Evolutionary conservation across 1,140 invertebrate species (phyloP), one percentile per base, ranked within the genome.

Genomic region (Aphelenchoides fujianensis): DNA sequence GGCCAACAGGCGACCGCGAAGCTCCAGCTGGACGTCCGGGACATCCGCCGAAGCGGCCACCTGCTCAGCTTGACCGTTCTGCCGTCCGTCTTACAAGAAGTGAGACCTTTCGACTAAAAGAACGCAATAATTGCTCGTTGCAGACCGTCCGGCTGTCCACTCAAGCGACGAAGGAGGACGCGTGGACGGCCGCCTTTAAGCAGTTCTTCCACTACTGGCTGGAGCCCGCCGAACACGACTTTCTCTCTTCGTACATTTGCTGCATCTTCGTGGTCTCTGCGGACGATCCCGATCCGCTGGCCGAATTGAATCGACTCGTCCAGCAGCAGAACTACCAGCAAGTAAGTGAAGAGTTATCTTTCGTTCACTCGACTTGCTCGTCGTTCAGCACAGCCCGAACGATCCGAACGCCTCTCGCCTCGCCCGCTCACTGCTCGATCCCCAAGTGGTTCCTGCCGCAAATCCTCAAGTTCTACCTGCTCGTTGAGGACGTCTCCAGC

Each of bases 371-470:
- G 41, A 48, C 41, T 48, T n/a, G n/a, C n/a, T n/a, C 27, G 9
- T 28, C 41, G n/a, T 81, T 76, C 36, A 78, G 63, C 79, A 78
- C 30, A 64, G 79, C 53, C 35, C 27, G 7, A 63, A 30, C 3
- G 19, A 62, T 12, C 16, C 73, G 23, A 52, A 5, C 2, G 69
- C n/a, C 7, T 77, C 16, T 19, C 66, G 48, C 54, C 69, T 5
- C n/a, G n/a, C 78, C 77, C 3, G 53, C 69, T 2, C 75, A 80
- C 61, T 79, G 77, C 34, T 61, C 79, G 16, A 2, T 63, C 12
- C 80, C 79, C 1, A 94, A 94, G 84, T 97, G 94, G 93, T 95
- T 97, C 85, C 90, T 89, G 78, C 90, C 90, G 70, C 90, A 90
- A 74, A 90, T 92, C 34, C 87, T 95, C 30, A 90, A 92, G 81